phyloP scores from a whole-genome alignment of 2,113 vertebrate genomes.

The cat (Felis catus) region F.catus_Fca126_mat1.0 CM031419.1:2738501-2739000 shows the following conservation, averaged over 20 bases:
- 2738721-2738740: background rate
- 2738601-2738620: background rate
- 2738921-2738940: fast-evolving
- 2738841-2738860: background rate
- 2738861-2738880: fast-evolving
- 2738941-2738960: fast-evolving
- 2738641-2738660: background rate
- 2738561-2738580: too few relatives aligned
- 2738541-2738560: background rate
- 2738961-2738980: background rate
- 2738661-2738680: background rate
- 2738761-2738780: background rate
- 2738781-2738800: background rate
- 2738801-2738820: background rate
- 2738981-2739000: fast-evolving
- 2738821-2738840: background rate
- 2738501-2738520: background rate
- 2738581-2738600: background rate
- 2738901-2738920: background rate
- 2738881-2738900: fast-evolving
- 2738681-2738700: too few relatives aligned
- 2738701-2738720: background rate
- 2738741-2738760: too few relatives aligned
- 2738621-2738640: background rate
- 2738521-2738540: background rate